These are phyloP conservation scores for Barypeithes pellucidus DNA, from an alignment of 2,888 invertebrate species.

Conservation along the genomic window DNA sequence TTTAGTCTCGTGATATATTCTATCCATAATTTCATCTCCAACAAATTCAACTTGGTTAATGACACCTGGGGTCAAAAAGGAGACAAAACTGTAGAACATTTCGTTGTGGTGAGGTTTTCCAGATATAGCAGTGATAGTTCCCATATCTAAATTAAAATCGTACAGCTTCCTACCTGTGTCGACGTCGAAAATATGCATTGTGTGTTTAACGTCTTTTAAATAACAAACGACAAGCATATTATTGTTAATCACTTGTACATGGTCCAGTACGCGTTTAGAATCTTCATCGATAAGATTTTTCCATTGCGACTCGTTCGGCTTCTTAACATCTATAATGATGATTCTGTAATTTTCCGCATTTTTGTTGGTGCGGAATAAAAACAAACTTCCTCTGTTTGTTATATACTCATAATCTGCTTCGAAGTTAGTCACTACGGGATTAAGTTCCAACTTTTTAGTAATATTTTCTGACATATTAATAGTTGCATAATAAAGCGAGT, in stretches of 20 bases:
- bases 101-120: conserved; percentile 89
- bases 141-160: conserved; percentile 88
- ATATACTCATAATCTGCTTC: conserved; percentile 97
- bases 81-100: conserved; percentile 95
- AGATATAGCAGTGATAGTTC: conserved; percentile 87
- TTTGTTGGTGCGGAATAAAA: conserved; percentile 93
- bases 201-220: conserved; percentile 94
- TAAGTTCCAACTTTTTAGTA: conserved; percentile 78
- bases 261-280: conserved; percentile 89
- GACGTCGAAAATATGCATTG: conserved; percentile 86
- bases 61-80: conserved; percentile 91
- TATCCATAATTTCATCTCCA: conserved; percentile 74
- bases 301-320: conserved; percentile 86
- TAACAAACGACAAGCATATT: conserved; percentile 91
- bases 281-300: conserved; percentile 87
- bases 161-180: conserved; percentile 81
- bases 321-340: conserved; percentile 85
- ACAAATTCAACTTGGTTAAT: conserved; percentile 90
- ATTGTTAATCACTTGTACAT: conserved; percentile 88
- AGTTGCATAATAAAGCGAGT: conserved; percentile 89
- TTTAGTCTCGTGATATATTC: conserved; percentile 85
- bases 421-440: conserved; percentile 88
- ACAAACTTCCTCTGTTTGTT: conserved; percentile 87
- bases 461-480: conserved; percentile 79
- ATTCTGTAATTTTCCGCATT: conserved; percentile 94